Evolutionary conservation across 2,113 vertebrate species (phyloP), one percentile per base, ranked within the genome.

Genomic region (Engystomops pustulosus): DNA sequence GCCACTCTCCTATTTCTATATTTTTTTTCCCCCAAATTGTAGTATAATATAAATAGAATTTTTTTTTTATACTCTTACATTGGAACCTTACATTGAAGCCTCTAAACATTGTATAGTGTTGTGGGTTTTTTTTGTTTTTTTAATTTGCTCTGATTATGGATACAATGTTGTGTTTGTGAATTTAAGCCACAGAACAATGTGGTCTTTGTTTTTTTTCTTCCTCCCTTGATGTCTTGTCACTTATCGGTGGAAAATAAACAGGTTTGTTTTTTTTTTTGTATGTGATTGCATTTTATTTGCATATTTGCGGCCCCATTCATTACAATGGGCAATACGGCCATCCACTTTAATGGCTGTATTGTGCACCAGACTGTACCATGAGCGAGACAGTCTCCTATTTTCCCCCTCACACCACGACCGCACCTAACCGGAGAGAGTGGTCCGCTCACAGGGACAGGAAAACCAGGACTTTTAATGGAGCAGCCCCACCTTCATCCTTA

Each of bases 81-180:
- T 74, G 36, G 20, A 69, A 51, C 30, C 27, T 78, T 8, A 30
- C 41, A 15, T 17, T 41, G 23, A 75, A 41, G 18, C 17, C 14
- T 10, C 4, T 0, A 34, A 70, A 55, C n/a, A 70, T 27, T 70
- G 62, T 70, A 78, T 75, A 79, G 38, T 41, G 25, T 68, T 70
- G 44, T 51, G 4, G 32, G 0, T 25, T 17, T 44, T 45, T 44
- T 4, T 49, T n/a, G n/a, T n/a, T n/a, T n/a, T n/a, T n/a, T n/a
- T n/a, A n/a, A n/a, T n/a, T 36, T 47, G 5, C 41, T 18, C 7
- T 25, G 23, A 4, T n/a, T 83, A 34, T 49, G 45, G 49, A 51
- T 58, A 76, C 60, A 68, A 74, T 84, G 45, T 75, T 69, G 62
- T 55, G 67, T 55, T 83, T 84, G 82, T 84, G 47, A 84, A 69